Conservation (phyloP, 2,113 vertebrate genomes). For the Psittacara wagleri region DNA sequence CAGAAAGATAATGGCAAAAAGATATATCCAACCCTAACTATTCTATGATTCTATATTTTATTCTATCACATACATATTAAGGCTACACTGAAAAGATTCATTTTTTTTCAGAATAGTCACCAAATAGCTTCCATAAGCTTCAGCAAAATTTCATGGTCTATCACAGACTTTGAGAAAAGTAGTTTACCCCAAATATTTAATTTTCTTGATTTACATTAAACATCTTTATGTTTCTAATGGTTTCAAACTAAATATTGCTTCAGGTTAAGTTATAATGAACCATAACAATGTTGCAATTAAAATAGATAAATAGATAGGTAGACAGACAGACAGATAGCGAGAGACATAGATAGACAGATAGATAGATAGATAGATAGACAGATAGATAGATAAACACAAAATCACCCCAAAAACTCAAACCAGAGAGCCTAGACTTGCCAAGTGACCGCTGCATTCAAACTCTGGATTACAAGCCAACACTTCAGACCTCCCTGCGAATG, state of each 20-base stretch:
- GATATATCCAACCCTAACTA: no score
- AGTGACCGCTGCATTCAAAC: not conserved
- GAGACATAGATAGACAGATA: no score
- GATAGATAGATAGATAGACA: no score
- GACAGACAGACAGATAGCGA: no score
- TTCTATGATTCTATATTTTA: not conserved
- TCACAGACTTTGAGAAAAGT: not conserved
- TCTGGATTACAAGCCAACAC: not conserved
- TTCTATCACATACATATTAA: not conserved
- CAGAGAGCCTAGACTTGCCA: not conserved
- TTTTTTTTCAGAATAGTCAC: not conserved
- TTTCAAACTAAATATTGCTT: not conserved
- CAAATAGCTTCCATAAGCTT: not conserved
- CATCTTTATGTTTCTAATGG: not conserved
- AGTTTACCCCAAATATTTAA: not conserved
- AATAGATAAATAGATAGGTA: not conserved
- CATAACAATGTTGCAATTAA: not conserved
- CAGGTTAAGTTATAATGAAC: not conserved
- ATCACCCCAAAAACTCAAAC: not conserved
- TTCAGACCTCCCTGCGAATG: not conserved
- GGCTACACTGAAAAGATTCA: not conserved
- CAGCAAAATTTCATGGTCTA: not conserved
- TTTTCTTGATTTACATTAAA: not conserved
- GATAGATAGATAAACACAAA: not conserved
- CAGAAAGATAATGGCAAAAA: not conserved